These are phyloP conservation scores for Austrolebias charrua DNA, from an alignment of 2,797 vertebrate genomes.

Conservation along the genomic window DNA sequence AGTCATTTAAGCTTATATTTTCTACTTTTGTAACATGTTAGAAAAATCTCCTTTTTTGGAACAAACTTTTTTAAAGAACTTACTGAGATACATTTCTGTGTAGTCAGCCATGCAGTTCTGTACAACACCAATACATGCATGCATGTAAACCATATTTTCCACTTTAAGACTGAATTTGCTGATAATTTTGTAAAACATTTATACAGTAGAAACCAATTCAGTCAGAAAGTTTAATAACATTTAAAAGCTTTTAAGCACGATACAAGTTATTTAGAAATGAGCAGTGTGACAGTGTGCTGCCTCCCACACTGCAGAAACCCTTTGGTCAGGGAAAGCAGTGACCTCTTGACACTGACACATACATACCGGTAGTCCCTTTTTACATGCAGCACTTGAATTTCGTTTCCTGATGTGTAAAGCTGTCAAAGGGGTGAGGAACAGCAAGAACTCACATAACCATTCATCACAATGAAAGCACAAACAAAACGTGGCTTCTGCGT, in stretches of 20 bases:
- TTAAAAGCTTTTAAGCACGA: neutral
- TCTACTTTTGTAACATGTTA: too few relatives aligned
- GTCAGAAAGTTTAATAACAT: slow-evolving; percentile 8
- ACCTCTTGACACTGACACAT: slow-evolving; percentile 54
- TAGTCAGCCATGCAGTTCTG: too few relatives aligned
- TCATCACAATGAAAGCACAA: slow-evolving; percentile 46
- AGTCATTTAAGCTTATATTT: too few relatives aligned
- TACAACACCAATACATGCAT: too few relatives aligned
- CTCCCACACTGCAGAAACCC: slow-evolving; percentile 34
- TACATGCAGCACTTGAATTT: slow-evolving; percentile 75
- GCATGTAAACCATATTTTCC: neutral
- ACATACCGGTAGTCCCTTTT: slow-evolving; percentile 67
- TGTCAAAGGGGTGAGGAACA: slow-evolving; percentile 68
- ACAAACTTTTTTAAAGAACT: too few relatives aligned
- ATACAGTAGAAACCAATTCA: neutral
- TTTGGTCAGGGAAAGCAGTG: slow-evolving; percentile 43
- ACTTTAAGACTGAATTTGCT: neutral
- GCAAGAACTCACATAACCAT: slow-evolving; percentile 48
- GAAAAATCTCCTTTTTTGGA: neutral
- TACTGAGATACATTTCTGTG: too few relatives aligned
- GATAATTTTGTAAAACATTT: neutral
- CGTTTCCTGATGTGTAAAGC: slow-evolving; percentile 58
- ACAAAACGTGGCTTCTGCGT: slow-evolving; percentile 21
- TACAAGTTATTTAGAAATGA: slow-evolving; percentile 1
- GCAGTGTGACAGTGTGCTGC: slow-evolving; percentile 8